phyloP scores from a whole-genome alignment of 1,140 invertebrate species.

The Drosophila subobscura region DNA sequence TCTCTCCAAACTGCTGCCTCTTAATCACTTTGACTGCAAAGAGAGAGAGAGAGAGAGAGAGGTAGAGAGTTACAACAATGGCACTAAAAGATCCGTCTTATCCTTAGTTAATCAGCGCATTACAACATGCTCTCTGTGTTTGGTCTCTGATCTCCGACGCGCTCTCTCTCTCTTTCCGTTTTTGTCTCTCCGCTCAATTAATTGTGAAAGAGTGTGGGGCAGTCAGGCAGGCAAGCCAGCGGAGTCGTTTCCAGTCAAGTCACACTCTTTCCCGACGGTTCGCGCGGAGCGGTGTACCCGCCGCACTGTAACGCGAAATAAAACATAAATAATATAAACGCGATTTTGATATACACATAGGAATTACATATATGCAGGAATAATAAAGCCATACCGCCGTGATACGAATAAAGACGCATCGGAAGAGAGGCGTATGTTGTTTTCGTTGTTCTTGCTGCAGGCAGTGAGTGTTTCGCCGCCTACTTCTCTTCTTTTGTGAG shows the following conservation, averaged over 20 bases:
- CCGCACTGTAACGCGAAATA: constrained; percentile 22
- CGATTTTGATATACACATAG: too few relatives aligned
- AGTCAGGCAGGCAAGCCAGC: neutral
- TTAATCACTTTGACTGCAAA: too few relatives aligned
- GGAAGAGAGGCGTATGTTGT: constrained; percentile 34
- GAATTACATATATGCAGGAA: constrained; percentile 11
- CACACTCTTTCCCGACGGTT: constrained; percentile 3
- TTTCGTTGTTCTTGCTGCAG: constrained; percentile 22
- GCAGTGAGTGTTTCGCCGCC: constrained; percentile 34
- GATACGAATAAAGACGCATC: constrained; percentile 30
- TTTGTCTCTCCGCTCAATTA: neutral
- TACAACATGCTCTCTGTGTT: neutral
- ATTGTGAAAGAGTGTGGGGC: too few relatives aligned
- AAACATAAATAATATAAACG: constrained; percentile 6
- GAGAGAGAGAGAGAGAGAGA: too few relatives aligned
- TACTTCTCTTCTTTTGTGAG: constrained; percentile 49
- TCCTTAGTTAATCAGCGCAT: too few relatives aligned
- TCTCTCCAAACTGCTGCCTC: too few relatives aligned
- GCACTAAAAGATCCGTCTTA: too few relatives aligned
- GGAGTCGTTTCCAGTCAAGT: constrained; percentile 5
- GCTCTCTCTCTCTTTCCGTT: neutral
- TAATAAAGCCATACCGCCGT: constrained; percentile 24
- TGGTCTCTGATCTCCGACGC: neutral
- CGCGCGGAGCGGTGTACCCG: constrained; percentile 22
- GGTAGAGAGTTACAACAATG: too few relatives aligned